These are phyloP conservation scores for Cranoglanis bouderius DNA, from an alignment of 2,113 vertebrate genomes.

Conservation along the genomic window DNA sequence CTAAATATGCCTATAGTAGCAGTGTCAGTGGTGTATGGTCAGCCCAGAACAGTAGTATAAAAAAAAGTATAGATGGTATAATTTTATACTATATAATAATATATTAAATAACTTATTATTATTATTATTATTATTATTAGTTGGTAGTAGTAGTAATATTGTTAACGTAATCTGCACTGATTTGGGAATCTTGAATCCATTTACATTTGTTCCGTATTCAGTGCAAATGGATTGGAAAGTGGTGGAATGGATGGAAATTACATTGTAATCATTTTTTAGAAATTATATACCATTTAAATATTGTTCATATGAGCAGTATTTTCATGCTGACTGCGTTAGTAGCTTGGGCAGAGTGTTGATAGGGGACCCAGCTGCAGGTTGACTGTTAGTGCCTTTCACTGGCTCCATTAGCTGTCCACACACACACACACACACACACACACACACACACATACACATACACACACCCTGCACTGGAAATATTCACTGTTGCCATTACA, in stretches of 20 bases:
- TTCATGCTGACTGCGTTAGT: neutral
- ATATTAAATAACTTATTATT: neutral
- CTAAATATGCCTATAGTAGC: neutral
- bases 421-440: slow-evolving; percentile 1
- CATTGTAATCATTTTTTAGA: neutral
- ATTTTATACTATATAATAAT: neutral
- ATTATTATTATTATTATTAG: neutral
- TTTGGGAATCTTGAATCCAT: neutral
- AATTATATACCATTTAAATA: neutral
- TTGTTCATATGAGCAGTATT: neutral
- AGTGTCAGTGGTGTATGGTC: neutral
- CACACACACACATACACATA: neutral
- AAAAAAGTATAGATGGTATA: too few relatives aligned
- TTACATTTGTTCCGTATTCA: neutral
- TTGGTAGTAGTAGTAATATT: neutral
- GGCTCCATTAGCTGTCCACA: slow-evolving; percentile 34
- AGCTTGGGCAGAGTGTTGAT: slow-evolving; percentile 17
- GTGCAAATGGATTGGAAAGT: neutral
- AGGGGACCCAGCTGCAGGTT: slow-evolving; percentile 17
- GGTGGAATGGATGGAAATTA: neutral
- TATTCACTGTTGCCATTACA: slow-evolving; percentile 60
- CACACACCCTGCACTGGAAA: slow-evolving; percentile 49
- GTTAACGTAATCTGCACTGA: neutral
- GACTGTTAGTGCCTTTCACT: slow-evolving; percentile 29
- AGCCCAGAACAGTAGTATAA: neutral